phyloP scores from a whole-genome alignment of 1,140 invertebrate species.

The Gonioctena quinquepunctata region DNA sequence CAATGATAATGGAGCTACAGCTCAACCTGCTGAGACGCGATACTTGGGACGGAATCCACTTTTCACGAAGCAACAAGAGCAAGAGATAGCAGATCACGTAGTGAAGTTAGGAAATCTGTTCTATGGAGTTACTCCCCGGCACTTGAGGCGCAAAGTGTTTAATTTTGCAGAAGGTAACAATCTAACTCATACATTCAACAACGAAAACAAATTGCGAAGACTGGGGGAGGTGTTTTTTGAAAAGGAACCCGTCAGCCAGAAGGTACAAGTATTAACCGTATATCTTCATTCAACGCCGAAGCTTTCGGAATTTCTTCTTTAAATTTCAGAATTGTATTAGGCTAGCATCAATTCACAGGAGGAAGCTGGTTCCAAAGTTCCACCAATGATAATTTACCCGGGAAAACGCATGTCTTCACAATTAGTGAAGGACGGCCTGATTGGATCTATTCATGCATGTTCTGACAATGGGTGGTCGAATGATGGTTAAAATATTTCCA shows the following conservation, averaged over 20 bases:
- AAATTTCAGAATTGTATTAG: no score
- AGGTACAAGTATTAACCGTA: no score
- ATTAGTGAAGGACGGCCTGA: not conserved
- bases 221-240: not conserved
- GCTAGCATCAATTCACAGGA: no score
- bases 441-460: not conserved
- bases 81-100: conserved; percentile 12
- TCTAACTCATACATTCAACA: conserved; percentile 3
- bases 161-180: conserved; percentile 13
- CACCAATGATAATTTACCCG: conserved; percentile 55
- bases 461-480: conserved; percentile 2
- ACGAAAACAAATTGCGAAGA: not conserved
- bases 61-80: conserved; percentile 5
- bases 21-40: not conserved
- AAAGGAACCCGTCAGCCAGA: conserved; percentile 39
- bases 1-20: not conserved
- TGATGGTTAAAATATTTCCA: not conserved
- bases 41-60: conserved; percentile 6
- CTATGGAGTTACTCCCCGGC: conserved; percentile 13
- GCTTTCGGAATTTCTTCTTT: no score
- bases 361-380: conserved; percentile 44
- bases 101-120: conserved; percentile 19
- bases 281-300: no score
- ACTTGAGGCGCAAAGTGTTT: conserved; percentile 21
- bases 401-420: conserved; percentile 21